phyloP scores from a whole-genome alignment of 2,888 invertebrate species.

The Microchrysa polita region DNA sequence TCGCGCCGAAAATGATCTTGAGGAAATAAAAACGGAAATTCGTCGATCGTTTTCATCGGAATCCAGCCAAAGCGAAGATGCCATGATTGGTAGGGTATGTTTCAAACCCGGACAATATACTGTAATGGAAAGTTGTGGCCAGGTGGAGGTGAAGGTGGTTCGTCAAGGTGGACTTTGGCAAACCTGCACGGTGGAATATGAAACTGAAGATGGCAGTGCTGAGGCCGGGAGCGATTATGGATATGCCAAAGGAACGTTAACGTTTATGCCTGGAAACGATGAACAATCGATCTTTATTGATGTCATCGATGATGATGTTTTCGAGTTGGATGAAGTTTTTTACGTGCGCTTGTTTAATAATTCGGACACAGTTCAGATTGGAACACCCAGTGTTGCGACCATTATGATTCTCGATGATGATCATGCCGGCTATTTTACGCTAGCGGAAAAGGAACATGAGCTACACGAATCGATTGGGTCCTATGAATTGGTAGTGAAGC shows the following conservation, averaged over 20 bases:
- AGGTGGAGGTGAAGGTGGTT: conserved; percentile 90
- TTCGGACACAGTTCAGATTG: conserved; percentile 75
- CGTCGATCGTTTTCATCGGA: conserved; percentile 73
- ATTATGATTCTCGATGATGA: conserved; percentile 99
- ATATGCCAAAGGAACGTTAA: conserved; percentile 83
- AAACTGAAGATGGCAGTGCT: conserved; percentile 98
- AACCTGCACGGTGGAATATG: conserved; percentile 87
- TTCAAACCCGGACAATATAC: conserved; percentile 98
- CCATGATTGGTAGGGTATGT: conserved; percentile 75
- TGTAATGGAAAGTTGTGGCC: conserved; percentile 97
- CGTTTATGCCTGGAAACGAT: conserved; percentile 88
- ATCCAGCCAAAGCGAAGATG: conserved; percentile 72
- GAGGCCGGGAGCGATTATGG: conserved; percentile 96
- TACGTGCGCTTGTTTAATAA: conserved; percentile 83
- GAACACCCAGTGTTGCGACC: conserved; percentile 90
- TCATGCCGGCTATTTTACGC: conserved; percentile 96
- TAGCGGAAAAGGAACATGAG: conserved; percentile 85
- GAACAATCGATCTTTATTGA: conserved; percentile 88
- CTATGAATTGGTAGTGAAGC: conserved; percentile 82
- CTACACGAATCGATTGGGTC: conserved; percentile 92
- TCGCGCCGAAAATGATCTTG: conserved; percentile 82
- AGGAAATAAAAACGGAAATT: conserved; percentile 72
- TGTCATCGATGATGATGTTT: conserved; percentile 98
- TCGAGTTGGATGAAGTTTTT: conserved; percentile 99
- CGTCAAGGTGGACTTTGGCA: conserved; percentile 83